Evolutionary conservation across 2,797 vertebrate genomes (phyloP), one percentile per base, ranked within the genome.

Genomic region (Limnodromus scolopaceus): DNA sequence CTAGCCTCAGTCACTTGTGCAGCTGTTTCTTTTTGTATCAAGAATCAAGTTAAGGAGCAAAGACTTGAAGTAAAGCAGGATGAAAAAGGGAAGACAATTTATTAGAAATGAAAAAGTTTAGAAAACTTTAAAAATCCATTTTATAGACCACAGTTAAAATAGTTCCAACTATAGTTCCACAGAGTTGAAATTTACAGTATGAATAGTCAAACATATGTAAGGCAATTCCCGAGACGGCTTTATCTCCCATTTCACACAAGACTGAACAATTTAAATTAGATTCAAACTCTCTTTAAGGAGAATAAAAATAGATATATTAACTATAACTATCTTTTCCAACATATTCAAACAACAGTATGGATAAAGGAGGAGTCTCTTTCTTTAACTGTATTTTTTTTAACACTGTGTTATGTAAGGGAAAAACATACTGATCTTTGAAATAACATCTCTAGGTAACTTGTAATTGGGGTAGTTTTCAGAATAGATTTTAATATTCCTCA

Each of bases 51-150:
- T 63, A 87, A 92, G 55, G 69, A 87, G 38, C 20, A 78, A 93
- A 91, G 45, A 91, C 46, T 7, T 46, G 12, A 64, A 3, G 0
- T 58, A 82, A 91, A 89, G 55, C 32, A 46, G 17, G 34, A 74
- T 97, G 96, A 94, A 95, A 98, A 97, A 97, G 87, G 85, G 85
- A 92, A 94, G 75, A 89, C 65, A 45, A 66, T 98, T 98, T 98
- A 98, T 96, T 96, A 95, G 93, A 95, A 95, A 72, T 65, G 28
- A 93, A 96, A 84, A 91, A 79, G 78, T 53, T 89, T 70, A 58
- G 74, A 88, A 88, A 77, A 12, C 64, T 95, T 92, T 94, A 91
- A 95, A 93, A 94, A 85, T 87, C n/a, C 41, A 49, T 95, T 87
- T 84, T 49, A 36, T 23, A 92, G 66, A 91, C 90, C 80, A 68